Percentiles rank a stretch among this genome's conserved stretches.
Evolutionary conservation across 2,797 vertebrate genomes (phyloP).

Genomic region (Simalia tracyae): DNA sequence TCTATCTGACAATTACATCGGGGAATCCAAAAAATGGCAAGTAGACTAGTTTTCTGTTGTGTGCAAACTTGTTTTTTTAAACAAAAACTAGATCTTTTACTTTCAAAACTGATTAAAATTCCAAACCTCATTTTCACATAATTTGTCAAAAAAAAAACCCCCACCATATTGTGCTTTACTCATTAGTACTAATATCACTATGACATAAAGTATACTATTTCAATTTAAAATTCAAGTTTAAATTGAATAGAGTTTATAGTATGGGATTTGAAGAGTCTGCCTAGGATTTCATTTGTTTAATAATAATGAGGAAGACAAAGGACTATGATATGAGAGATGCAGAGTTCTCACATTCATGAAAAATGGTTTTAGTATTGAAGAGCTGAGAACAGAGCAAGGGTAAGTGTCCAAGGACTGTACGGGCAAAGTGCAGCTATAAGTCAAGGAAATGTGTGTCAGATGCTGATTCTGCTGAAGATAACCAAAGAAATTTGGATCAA

Average conservation of each 20-base stretch:
- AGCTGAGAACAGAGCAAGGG: background rate
- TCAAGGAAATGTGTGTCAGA: background rate
- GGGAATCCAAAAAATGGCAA: slow-evolving; percentile 27
- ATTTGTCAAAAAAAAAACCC: background rate
- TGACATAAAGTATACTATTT: background rate
- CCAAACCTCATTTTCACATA: background rate
- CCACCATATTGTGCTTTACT: background rate
- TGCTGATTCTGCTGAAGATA: background rate
- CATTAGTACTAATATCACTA: background rate
- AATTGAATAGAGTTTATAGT: background rate
- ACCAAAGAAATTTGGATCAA: background rate
- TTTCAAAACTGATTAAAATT: background rate
- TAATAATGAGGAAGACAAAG: background rate
- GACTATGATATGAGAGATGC: background rate
- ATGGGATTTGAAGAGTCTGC: no score
- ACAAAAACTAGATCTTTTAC: background rate
- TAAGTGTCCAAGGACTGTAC: background rate
- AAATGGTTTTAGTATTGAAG: no score
- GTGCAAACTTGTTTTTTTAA: slow-evolving; percentile 1
- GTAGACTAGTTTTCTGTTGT: slow-evolving; percentile 26
- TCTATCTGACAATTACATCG: slow-evolving; percentile 13
- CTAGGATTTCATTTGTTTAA: background rate
- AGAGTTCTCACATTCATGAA: background rate
- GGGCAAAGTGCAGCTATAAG: background rate
- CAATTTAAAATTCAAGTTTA: background rate